Evolutionary conservation across 2,888 invertebrate species (phyloP).

Genomic region (Malachius bipustulatus): DNA sequence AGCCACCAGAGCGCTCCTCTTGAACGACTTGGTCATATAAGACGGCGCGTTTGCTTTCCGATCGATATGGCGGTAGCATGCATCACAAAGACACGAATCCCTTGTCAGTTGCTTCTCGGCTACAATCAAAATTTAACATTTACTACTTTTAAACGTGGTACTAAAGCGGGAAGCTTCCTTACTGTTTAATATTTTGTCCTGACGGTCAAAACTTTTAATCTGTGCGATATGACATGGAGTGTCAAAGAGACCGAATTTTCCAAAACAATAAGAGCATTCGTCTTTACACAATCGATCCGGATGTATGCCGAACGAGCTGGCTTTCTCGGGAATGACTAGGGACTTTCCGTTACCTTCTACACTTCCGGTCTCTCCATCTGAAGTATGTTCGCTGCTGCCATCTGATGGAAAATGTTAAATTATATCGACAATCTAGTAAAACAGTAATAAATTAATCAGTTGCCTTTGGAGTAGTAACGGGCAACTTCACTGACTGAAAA

Average conservation of each 20-base stretch:
- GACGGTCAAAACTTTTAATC: constrained; percentile 70
- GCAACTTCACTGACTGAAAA: too few relatives aligned
- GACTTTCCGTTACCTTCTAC: constrained; percentile 42
- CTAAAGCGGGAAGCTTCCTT: too few relatives aligned
- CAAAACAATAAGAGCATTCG: constrained; percentile 78
- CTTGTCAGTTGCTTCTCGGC: constrained; percentile 71
- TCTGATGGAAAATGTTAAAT: constrained; percentile 24
- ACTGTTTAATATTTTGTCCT: constrained; percentile 68
- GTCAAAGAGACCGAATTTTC: constrained; percentile 75
- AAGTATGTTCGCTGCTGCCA: constrained; percentile 37
- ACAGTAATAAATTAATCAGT: too few relatives aligned
- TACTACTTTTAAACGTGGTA: constrained; percentile 5
- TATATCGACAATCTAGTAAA: too few relatives aligned
- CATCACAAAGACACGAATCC: constrained; percentile 78
- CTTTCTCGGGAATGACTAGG: constrained; percentile 77
- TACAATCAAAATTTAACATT: too few relatives aligned
- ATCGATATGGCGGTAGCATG: constrained; percentile 77
- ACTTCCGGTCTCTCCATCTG: constrained; percentile 34
- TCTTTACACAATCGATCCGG: constrained; percentile 71
- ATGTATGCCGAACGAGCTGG: constrained; percentile 77
- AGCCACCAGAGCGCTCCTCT: constrained; percentile 30
- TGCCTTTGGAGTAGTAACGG: too few relatives aligned
- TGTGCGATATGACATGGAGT: constrained; percentile 82
- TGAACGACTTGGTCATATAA: constrained; percentile 43
- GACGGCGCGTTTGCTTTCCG: constrained; percentile 64